phyloP scores from a whole-genome alignment of 2,797 vertebrate genomes.

The Microcaecilia unicolor region DNA sequence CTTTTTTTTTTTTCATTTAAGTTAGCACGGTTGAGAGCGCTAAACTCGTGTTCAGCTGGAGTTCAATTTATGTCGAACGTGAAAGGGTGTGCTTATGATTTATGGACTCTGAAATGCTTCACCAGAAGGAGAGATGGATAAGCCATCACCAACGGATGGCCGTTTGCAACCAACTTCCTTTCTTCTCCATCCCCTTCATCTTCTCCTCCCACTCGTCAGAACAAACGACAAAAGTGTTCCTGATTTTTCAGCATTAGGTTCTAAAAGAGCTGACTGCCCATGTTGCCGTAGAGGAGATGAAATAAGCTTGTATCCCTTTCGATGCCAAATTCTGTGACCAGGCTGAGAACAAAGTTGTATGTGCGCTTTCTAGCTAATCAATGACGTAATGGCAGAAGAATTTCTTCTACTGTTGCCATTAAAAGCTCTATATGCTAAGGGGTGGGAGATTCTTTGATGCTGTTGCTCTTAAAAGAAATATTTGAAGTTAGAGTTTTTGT shows the following conservation, averaged over 20 bases:
- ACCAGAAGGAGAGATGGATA: background rate
- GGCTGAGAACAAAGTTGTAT: too few species aligned
- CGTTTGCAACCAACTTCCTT: background rate
- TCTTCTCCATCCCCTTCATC: background rate
- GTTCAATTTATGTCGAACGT: conserved; percentile 69
- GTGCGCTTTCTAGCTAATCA: too few species aligned
- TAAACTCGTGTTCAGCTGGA: conserved; percentile 75
- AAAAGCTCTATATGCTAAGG: too few species aligned
- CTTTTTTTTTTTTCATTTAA: conserved; percentile 55
- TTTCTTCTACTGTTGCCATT: too few species aligned
- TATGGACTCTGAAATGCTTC: conserved; percentile 88
- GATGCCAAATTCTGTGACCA: too few species aligned
- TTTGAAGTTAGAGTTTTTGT: too few species aligned
- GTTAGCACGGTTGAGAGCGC: conserved; percentile 72
- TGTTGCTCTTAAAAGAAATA: too few species aligned
- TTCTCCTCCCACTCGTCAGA: conserved; percentile 10
- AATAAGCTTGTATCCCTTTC: too few species aligned
- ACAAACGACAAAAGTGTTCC: conserved; percentile 23
- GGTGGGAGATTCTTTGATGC: too few species aligned
- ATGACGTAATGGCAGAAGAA: too few species aligned
- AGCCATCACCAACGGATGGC: background rate
- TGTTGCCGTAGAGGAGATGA: too few species aligned
- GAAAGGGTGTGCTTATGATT: conserved; percentile 84
- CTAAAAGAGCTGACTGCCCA: conserved; percentile 18
- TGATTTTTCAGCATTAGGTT: too few species aligned